These are phyloP conservation scores for Calyptomena viridis DNA, from an alignment of 2,113 vertebrate species.

Conservation along the genomic window DNA sequence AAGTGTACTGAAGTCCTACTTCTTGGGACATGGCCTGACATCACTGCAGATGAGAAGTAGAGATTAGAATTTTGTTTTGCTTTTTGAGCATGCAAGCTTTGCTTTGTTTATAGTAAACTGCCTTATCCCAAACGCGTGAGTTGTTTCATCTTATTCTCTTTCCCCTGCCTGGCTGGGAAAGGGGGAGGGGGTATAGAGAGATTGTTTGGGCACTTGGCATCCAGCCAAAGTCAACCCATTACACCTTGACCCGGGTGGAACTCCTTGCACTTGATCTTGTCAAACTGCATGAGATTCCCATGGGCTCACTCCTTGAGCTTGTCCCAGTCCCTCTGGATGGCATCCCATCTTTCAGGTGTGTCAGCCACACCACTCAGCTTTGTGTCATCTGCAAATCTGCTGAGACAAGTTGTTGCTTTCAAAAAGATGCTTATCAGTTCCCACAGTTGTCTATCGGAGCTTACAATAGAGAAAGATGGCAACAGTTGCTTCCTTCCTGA, in stretches of 20 bases:
- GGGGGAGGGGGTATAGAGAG: no score
- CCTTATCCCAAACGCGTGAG: no score
- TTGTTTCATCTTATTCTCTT: no score
- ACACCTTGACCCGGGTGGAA: not conserved
- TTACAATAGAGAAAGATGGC: not conserved
- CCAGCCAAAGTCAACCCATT: no score
- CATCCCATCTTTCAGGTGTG: not conserved
- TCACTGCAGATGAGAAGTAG: no score
- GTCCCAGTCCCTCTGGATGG: not conserved
- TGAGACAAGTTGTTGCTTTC: not conserved
- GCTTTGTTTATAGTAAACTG: no score
- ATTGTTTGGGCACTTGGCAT: no score
- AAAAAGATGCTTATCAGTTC: not conserved
- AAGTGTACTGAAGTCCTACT: no score
- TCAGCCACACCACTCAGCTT: not conserved
- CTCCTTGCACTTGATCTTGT: not conserved
- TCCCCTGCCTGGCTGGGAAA: no score
- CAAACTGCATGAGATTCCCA: not conserved
- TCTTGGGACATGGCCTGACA: no score
- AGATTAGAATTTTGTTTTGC: no score
- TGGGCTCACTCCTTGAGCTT: fast-evolving
- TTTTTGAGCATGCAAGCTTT: no score
- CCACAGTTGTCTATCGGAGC: not conserved
- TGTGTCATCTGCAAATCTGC: not conserved
- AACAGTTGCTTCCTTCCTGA: not conserved